phyloP scores from a whole-genome alignment of 1,140 invertebrate species.

The Steinernema khuongi region DNA sequence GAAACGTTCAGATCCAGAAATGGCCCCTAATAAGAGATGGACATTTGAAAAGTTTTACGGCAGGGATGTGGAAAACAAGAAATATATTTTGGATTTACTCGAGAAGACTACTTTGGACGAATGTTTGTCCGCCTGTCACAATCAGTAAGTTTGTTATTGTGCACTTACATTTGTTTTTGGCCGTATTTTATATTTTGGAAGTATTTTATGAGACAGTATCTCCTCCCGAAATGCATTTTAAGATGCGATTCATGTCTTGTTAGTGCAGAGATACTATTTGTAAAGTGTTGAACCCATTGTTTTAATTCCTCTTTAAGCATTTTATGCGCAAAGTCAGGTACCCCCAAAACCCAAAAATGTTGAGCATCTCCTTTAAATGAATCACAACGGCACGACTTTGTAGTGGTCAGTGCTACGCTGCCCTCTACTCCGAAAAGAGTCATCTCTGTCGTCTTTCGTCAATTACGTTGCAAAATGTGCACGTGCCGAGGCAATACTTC shows the following conservation, averaged over 20 bases:
- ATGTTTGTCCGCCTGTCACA: not conserved
- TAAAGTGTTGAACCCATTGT: no score
- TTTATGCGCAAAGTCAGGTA: no score
- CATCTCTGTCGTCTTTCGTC: not conserved
- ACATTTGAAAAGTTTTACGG: not conserved
- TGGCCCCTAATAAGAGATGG: not conserved
- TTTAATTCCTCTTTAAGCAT: no score
- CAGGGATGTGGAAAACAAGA: not conserved
- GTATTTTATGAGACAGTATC: no score
- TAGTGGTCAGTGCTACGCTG: not conserved
- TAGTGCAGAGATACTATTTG: no score
- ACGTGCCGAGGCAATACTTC: not conserved
- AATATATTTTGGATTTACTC: not conserved
- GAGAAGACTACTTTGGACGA: not conserved
- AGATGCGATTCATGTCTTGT: no score
- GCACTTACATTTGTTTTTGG: no score
- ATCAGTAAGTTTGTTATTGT: slow-evolving; percentile 7
- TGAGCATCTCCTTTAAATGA: not conserved
- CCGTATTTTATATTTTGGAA: not conserved
- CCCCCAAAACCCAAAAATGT: no score
- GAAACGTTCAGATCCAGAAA: not conserved
- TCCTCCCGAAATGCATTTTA: not conserved
- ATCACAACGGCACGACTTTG: not conserved
- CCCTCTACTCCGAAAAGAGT: not conserved
- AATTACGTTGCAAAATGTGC: slow-evolving; percentile 1